Percentiles rank a stretch among this genome's conserved stretches.
Evolutionary conservation across 2,113 vertebrate genomes (phyloP).

Genomic region (Deroptyus accipitrinus): DNA sequence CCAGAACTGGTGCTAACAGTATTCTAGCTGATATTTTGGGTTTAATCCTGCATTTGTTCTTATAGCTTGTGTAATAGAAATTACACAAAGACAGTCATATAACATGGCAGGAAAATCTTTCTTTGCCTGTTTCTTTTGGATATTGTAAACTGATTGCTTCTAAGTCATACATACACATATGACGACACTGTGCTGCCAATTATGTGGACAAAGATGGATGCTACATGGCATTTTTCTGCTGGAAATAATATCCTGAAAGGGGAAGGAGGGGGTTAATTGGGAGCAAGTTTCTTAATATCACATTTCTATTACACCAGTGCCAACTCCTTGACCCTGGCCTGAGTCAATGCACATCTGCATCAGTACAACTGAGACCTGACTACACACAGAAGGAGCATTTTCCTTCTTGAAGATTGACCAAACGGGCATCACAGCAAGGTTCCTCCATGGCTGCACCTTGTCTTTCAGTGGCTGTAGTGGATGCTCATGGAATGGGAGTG

Average conservation of each 20-base stretch:
- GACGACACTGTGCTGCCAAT: neutral
- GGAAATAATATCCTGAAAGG: neutral
- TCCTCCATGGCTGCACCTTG: neutral
- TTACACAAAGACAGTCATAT: neutral
- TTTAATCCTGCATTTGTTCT: neutral
- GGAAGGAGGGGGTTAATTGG: neutral
- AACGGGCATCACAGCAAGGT: fast-evolving
- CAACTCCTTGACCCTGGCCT: neutral
- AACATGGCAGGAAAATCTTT: neutral
- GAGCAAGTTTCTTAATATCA: neutral
- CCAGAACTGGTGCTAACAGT: neutral
- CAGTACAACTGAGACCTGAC: neutral
- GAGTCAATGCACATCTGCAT: neutral
- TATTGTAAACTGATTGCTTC: neutral
- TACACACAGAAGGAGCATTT: neutral
- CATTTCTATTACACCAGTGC: neutral
- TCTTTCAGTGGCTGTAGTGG: neutral
- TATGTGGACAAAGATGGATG: neutral
- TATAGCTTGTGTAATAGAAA: neutral
- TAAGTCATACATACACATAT: neutral
- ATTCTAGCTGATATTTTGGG: neutral
- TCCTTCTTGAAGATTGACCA: neutral
- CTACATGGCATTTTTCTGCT: neutral
- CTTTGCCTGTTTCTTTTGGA: neutral
- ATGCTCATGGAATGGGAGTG: fast-evolving